These are phyloP conservation scores for Bombus soroeensis DNA, from an alignment of 1,140 invertebrate species.

Conservation along the genomic window DNA sequence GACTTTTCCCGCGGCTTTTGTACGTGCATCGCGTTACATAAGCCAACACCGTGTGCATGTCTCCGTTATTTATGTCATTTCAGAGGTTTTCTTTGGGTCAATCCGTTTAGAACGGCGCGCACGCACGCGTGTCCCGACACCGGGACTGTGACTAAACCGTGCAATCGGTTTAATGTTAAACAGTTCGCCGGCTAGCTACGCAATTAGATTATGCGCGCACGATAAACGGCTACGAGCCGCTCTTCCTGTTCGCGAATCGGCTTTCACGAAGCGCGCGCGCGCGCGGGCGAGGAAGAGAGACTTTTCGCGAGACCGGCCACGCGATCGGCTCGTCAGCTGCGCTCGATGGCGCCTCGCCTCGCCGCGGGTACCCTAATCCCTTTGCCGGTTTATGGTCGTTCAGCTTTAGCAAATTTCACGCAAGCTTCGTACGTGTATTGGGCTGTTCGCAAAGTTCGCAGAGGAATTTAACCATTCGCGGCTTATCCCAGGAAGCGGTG, in stretches of 20 bases:
- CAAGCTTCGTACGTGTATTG: background rate
- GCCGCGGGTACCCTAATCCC: background rate
- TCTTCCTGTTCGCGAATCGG: conserved; percentile 21
- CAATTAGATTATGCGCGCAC: conserved; percentile 48
- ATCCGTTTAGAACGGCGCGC: conserved; percentile 78
- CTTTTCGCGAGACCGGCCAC: conserved; percentile 15
- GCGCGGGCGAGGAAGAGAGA: background rate
- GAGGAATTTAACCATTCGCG: background rate
- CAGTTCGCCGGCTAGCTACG: conserved; percentile 35
- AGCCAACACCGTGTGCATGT: conserved; percentile 61
- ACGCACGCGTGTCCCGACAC: conserved; percentile 30
- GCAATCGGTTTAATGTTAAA: conserved; percentile 50
- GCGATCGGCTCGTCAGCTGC: conserved; percentile 28
- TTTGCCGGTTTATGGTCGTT: background rate
- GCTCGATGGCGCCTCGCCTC: background rate
- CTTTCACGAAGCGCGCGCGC: conserved; percentile 13
- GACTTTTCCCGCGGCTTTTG: background rate
- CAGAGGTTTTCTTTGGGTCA: conserved; percentile 82
- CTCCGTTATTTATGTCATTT: conserved; percentile 81
- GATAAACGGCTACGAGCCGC: conserved; percentile 20
- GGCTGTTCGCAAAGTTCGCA: background rate
- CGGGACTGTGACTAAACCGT: conserved; percentile 3
- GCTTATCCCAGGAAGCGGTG: no score
- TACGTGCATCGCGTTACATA: conserved; percentile 61
- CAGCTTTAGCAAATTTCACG: background rate